Evolutionary conservation across 1,140 invertebrate genomes (phyloP), one percentile per base, ranked within the genome.

Genomic region (Drosophila ficusphila): DNA sequence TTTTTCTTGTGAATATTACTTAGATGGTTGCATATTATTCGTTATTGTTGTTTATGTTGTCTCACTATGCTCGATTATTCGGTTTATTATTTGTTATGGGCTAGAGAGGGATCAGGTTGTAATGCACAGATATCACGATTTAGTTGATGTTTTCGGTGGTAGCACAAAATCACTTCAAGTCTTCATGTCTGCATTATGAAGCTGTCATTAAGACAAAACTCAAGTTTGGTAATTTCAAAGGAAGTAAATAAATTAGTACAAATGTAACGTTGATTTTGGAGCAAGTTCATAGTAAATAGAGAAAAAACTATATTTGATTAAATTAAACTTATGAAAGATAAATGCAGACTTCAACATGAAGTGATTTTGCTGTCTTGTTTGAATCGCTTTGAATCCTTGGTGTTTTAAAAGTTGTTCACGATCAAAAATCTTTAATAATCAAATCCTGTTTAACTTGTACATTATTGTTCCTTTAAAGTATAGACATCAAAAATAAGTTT

Each of bases 161-260:
- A 46, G 52, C 51, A 79, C 52, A 41, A 85, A 85, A 76, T 86
- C 81, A 86, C 81, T 79, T 86, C 53, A 86, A 69, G 77, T 69
- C 34, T 67, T 38, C 62, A 52, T 41, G 23, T 65, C 44, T 38
- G 47, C 9, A 27, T n/a, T 46, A 74, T 42, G 7, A 19, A 33
- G 27, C 23, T 36, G 34, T 38, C 33, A 61, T 60, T 61, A 67
- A 41, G 62, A 3, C 27, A 2, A 39, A 58, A 31, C 18, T 16
- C 16, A 42, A 54, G 34, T 68, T 39, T 47, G 34, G 53, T 34
- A 65, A 77, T 46, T 16, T 14, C 9, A 21, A 39, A 62, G 34
- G 6, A n/a, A 38, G 60, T 34, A 27, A 38, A 23, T 23, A n/a
- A 52, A 29, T 39, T 23, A 18, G 16, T 54, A 25, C 8, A 38